Base-by-base conservation (phyloP, 2,888 invertebrate genomes). In the Tetranychus piercei region DNA sequence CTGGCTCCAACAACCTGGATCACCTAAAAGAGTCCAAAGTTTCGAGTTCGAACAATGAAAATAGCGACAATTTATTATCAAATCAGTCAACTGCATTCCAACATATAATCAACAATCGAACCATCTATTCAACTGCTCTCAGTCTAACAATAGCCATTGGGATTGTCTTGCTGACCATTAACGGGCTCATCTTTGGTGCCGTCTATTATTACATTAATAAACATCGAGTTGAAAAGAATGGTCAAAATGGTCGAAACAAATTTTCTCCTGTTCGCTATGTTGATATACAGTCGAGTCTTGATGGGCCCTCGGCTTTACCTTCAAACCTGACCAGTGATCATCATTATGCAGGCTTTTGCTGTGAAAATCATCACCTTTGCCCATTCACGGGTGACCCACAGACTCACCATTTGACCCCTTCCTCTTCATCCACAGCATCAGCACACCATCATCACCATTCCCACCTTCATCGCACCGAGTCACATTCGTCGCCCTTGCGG, bases 141-240 rank as follows among this genome's bases (percentile, higher is more conserved):
- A 72, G 72, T 45, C 11, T 72, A 20, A 72, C 72, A n/a, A 72
- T 72, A 34, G 72, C 72, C 44, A 75, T 77, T 8, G 78, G 78
- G 65, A 74, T 74, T 44, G 77, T 77, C 1, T 74, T 78, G 7
- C 23, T 78, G 11, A 74, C 78, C 72, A 73, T 78, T 6, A 78
- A 78, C 75, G 74, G 77, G 6, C 76, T 78, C n/a, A 76, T 78
- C 70, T 78, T 78, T 75, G 77, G 76, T 64, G 78, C 78, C 15
- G 76, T 78, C n/a, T 77, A 75, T 69, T 78, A 78, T 74, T 69
- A 69, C 20, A 23, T 69, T 69, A 69, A 69, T 23, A 69, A 69
- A 22, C 20, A 69, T 9, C 11, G 22, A 20, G 34, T 23, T 23
- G 69, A 69, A 1, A 23, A 69, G 20, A 23, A 69, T 66, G 66